Conservation (phyloP, 2,797 vertebrate species). For the Orestias chungarensis region DNA sequence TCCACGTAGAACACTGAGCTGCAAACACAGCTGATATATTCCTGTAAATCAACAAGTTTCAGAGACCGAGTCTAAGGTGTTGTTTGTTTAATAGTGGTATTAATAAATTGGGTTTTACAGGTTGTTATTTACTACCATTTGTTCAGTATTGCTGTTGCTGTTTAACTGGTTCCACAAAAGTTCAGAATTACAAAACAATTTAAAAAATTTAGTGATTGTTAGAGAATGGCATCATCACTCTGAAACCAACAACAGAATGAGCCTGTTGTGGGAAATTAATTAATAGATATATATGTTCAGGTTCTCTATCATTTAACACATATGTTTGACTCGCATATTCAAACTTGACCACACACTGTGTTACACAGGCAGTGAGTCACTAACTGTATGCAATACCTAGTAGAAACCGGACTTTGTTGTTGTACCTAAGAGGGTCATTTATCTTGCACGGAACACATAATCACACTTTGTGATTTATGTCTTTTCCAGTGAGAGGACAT, state of each 20-base stretch:
- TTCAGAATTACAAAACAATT: not conserved
- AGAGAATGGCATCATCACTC: not conserved
- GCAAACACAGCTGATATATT: not conserved
- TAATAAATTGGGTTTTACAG: not conserved
- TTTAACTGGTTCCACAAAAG: not conserved
- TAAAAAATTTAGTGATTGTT: not conserved
- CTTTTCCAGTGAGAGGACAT: conserved; percentile 32
- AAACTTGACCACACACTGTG: not conserved
- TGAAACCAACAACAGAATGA: not conserved
- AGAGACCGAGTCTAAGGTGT: not conserved
- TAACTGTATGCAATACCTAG: conserved; percentile 13
- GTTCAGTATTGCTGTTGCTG: not conserved
- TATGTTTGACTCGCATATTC: not conserved
- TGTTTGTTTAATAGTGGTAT: not conserved
- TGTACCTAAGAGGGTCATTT: conserved; percentile 39
- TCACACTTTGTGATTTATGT: conserved; percentile 53
- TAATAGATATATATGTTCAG: not conserved
- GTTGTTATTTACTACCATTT: not conserved
- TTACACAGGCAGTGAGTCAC: conserved; percentile 11
- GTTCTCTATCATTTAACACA: not conserved
- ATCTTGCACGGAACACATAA: conserved; percentile 35
- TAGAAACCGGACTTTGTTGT: conserved; percentile 40
- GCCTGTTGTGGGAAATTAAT: not conserved
- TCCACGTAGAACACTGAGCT: not conserved
- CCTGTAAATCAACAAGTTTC: not conserved